Conservation (phyloP, 2,888 invertebrate species). For the Thysanoteuthis rhombus region DNA sequence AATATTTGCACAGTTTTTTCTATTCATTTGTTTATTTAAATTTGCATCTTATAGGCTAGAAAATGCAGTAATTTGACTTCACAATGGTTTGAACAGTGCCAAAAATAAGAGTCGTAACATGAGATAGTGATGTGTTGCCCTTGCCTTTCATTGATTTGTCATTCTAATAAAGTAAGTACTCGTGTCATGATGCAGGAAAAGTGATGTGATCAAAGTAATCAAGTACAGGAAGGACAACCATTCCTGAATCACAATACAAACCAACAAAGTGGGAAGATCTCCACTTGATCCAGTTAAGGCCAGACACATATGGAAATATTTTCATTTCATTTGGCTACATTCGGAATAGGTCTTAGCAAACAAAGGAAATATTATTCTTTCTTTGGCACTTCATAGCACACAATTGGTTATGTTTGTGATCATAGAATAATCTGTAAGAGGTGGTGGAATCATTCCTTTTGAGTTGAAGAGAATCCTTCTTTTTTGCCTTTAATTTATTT, state of each 20-base stretch:
- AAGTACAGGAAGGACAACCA: neutral
- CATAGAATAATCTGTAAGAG: neutral
- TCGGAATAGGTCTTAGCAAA: neutral
- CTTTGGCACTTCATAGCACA: neutral
- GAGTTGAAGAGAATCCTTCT: neutral
- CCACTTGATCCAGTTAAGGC: neutral
- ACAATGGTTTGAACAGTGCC: neutral
- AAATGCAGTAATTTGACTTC: neutral
- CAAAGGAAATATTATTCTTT: neutral
- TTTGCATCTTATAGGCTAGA: too few relatives aligned
- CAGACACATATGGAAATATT: neutral
- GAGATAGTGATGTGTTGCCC: neutral
- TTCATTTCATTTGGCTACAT: neutral
- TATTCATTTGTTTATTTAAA: too few relatives aligned
- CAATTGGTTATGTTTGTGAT: slow-evolving; percentile 12
- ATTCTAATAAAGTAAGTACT: neutral
- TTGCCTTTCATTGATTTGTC: neutral
- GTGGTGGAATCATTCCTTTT: neutral
- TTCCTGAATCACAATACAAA: neutral
- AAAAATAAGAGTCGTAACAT: neutral
- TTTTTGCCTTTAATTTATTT: neutral
- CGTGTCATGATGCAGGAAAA: neutral
- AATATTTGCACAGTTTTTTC: too few relatives aligned
- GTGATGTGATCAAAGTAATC: neutral
- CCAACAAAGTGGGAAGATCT: neutral